Evolutionary conservation across 2,888 invertebrate genomes (phyloP).

Genomic region (Petrophora chlorosata): DNA sequence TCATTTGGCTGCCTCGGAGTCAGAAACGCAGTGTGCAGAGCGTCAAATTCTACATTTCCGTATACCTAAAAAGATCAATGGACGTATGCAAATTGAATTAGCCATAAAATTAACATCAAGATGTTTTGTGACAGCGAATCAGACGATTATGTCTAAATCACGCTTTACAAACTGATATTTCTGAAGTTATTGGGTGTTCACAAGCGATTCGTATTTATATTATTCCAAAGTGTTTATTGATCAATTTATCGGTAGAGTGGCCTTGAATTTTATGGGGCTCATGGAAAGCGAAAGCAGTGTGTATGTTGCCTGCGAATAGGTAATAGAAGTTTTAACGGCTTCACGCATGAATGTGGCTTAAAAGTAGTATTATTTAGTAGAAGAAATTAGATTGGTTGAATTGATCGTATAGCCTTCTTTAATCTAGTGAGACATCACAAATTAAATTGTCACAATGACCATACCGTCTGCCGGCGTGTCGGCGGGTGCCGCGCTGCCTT

Average conservation of each 20-base stretch:
- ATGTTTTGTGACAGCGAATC: constrained; percentile 16
- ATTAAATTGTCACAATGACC: too few species aligned
- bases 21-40: too few species aligned
- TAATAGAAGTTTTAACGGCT: constrained; percentile 7
- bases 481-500: too few species aligned
- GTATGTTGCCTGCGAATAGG: constrained; percentile 2
- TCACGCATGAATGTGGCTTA: constrained; percentile 1
- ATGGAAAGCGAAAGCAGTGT: constrained; percentile 28
- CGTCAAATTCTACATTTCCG: neutral
- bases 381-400: too few species aligned
- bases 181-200: constrained; percentile 12
- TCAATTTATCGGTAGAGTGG: constrained; percentile 5
- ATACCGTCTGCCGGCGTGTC: too few species aligned
- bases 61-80: constrained; percentile 4
- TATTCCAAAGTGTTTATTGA: constrained; percentile 15
- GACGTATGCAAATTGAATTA: constrained; percentile 21
- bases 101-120: constrained; percentile 19
- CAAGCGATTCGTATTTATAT: constrained; percentile 19
- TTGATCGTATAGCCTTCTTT: too few species aligned
- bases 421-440: too few species aligned
- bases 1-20: too few species aligned
- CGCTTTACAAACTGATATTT: constrained; percentile 11
- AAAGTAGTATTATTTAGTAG: neutral
- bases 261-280: constrained; percentile 15
- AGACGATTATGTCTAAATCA: constrained; percentile 20